phyloP scores from a whole-genome alignment of 2,113 vertebrate genomes.

The Telmatochromis brichardi region DNA sequence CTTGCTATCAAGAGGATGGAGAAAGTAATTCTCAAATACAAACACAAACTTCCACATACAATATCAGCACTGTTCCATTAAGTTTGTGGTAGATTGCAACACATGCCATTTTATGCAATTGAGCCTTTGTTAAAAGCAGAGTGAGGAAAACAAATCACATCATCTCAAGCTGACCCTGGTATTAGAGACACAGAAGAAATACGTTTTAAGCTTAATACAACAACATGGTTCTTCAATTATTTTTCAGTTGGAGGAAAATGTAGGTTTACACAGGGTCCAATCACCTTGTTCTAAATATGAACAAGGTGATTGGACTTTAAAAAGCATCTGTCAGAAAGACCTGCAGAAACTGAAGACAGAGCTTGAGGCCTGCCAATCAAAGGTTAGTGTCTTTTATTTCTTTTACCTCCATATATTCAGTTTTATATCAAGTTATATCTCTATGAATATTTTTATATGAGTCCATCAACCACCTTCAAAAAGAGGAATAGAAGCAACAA shows the following conservation, averaged over 20 bases:
- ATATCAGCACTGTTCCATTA: neutral
- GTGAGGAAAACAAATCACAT: neutral
- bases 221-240: neutral
- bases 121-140: neutral
- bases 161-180: neutral
- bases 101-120: neutral
- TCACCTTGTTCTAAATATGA: neutral
- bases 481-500: neutral
- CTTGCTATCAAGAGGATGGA: neutral
- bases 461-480: neutral
- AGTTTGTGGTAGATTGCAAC: neutral
- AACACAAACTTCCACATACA: neutral
- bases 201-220: neutral
- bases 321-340: neutral
- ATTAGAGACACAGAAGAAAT: neutral
- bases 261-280: neutral
- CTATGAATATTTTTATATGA: neutral
- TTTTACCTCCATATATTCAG: neutral
- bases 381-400: neutral
- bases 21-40: neutral
- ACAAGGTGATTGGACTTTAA: no score
- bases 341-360: neutral
- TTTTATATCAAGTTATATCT: neutral
- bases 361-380: fast-evolving
- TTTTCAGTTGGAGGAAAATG: neutral